These are phyloP conservation scores for Drosophila sturtevanti DNA, from an alignment of 1,140 invertebrate genomes.

Conservation along the genomic window DNA sequence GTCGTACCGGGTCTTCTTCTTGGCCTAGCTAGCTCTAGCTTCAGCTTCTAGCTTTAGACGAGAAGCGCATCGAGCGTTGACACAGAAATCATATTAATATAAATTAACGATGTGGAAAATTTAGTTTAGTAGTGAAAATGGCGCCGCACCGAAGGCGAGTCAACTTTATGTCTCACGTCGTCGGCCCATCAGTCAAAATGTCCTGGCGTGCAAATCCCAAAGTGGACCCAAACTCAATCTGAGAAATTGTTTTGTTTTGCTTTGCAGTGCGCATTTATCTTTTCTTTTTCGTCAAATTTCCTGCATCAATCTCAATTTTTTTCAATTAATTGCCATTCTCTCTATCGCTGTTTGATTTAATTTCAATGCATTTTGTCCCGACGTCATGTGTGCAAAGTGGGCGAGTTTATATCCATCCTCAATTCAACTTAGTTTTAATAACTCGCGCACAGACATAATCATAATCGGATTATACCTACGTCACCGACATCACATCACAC, in stretches of 20 bases:
- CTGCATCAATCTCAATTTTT: constrained; percentile 34
- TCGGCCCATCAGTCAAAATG: constrained; percentile 74
- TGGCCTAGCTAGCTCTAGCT: constrained; percentile 2
- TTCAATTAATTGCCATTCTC: constrained; percentile 59
- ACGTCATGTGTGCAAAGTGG: constrained; percentile 1
- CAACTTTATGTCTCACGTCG: constrained; percentile 67
- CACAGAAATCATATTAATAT: constrained; percentile 83
- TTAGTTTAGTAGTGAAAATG: constrained; percentile 83
- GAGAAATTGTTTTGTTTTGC: constrained; percentile 67
- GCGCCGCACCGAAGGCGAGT: constrained; percentile 28
- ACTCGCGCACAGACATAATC: constrained; percentile 58
- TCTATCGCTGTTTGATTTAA: constrained; percentile 24
- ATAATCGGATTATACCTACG: constrained; percentile 64
- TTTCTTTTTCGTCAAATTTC: constrained; percentile 20
- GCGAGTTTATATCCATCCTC: not conserved
- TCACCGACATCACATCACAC: constrained; percentile 23
- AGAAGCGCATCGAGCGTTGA: constrained; percentile 71
- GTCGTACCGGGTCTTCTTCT: constrained; percentile 8
- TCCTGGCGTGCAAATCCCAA: constrained; percentile 68
- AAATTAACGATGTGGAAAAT: constrained; percentile 83
- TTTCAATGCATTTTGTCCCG: constrained; percentile 47
- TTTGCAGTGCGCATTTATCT: constrained; percentile 58
- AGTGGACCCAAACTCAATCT: constrained; percentile 34
- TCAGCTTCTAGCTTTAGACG: constrained; percentile 49
- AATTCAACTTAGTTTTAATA: constrained; percentile 31